These are phyloP conservation scores for Enteromius paludinosus DNA, from an alignment of 2,797 vertebrate species.

Conservation along the genomic window DNA sequence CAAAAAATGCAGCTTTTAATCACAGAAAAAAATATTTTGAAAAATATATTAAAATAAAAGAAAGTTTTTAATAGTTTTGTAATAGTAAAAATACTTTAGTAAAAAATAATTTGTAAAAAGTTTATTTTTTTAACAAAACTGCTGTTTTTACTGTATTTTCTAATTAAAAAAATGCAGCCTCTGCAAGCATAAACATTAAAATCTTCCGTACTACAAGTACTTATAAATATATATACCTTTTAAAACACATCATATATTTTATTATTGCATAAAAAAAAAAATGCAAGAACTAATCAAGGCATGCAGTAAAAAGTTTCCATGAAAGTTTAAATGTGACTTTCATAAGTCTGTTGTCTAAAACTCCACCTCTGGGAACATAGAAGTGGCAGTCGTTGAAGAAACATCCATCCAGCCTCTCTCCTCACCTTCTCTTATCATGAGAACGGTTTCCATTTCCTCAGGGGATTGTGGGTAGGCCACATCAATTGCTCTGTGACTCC, in stretches of 20 bases:
- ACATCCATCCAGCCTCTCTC: neutral
- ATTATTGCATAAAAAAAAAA: neutral
- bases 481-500: conserved; percentile 66
- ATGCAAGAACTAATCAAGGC: neutral
- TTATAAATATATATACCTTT: neutral
- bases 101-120: too few species aligned
- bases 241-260: neutral
- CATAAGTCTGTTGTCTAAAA: neutral
- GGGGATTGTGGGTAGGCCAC: conserved; percentile 50
- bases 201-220: neutral
- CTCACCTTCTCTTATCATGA: conserved; percentile 38
- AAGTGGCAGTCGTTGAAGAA: conserved; percentile 1
- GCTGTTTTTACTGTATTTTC: neutral
- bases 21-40: neutral
- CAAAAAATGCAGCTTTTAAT: neutral
- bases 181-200: neutral
- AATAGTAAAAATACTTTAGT: too few species aligned
- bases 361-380: neutral
- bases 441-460: conserved; percentile 13
- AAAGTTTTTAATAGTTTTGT: neutral
- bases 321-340: neutral
- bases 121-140: too few species aligned
- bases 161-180: neutral
- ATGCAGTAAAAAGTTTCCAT: neutral
- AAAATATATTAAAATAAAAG: neutral